Conservation (phyloP, 2,113 vertebrate genomes). For the Elgaria multicarinata region DNA sequence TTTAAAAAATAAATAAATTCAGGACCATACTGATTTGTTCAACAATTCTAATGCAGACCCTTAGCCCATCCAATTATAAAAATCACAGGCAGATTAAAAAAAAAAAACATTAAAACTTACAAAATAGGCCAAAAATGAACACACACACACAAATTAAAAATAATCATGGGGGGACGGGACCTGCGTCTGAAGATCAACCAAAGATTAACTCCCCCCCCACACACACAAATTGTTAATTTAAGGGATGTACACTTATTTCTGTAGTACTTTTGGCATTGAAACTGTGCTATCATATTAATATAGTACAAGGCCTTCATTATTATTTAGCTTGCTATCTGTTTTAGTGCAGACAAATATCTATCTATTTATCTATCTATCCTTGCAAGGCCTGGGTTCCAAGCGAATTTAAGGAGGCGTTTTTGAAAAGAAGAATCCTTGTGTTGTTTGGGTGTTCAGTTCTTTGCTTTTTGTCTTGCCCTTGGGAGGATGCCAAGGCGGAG, state of each 20-base stretch:
- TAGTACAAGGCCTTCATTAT: not conserved
- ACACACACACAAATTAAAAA: not conserved
- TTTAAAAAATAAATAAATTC: not conserved
- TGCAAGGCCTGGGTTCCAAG: not conserved
- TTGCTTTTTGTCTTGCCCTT: slow-evolving; percentile 21
- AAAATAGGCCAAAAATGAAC: not conserved
- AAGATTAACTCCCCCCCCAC: not conserved
- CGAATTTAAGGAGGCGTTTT: slow-evolving; percentile 3
- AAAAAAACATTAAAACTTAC: not conserved
- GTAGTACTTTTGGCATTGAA: not conserved
- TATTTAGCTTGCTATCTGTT: not conserved
- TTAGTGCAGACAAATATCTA: not conserved
- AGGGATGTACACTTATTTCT: not conserved
- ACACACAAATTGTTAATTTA: not conserved
- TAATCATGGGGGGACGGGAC: not conserved
- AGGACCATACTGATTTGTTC: not conserved
- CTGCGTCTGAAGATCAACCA: not conserved
- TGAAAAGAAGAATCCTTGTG: not conserved
- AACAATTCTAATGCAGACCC: not conserved
- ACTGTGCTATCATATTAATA: not conserved
- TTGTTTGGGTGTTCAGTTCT: slow-evolving; percentile 17
- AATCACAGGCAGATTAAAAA: not conserved
- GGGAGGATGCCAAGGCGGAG: slow-evolving; percentile 24
- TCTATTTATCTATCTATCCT: not conserved
- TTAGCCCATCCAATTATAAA: not conserved